Evolutionary conservation across 1,140 invertebrate species (phyloP), one percentile per base, ranked within the genome.

Genomic region (Oppia nitens): DNA sequence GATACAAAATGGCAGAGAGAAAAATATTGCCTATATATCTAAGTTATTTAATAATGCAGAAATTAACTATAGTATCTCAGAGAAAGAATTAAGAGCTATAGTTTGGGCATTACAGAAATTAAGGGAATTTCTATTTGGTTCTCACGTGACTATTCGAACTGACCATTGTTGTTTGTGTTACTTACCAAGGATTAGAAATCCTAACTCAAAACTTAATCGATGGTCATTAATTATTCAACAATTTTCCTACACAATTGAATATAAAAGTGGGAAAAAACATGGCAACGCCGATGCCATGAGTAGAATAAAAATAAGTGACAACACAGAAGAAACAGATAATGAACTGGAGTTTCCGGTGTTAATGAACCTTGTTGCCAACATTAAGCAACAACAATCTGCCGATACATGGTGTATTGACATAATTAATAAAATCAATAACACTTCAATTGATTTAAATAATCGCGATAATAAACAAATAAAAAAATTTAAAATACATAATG

Each of bases 1-100:
- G 51, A 3, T 12, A 29, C 25, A 55, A n/a, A 3, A 4, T 26
- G 25, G 9, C 11, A 21, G 29, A 47, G 3, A 23, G 26, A 11
- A 27, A 47, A 9, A 20, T 47, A 14, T 12, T n/a, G 14, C 21
- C 6, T 55, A 55, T 45, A 4, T 17, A 47, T 6, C 3, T 24
- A 17, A 32, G 6, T n/a, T 45, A 12, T 55, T 77, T 4, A 67
- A 59, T 3, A 27, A 49, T 1, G 63, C 72, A 1, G 77, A 80
- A 64, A 59, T 55, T 48, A 74, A 75, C 24, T 77, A 73, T 58
- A 62, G 62, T 2, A 66, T 66, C 3, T 72, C 70, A 1, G 74
- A 78, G 63, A 62, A 72, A 62, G 75, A 79, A 70, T 65, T 75
- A 50, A 61, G 79, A 24, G 76, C 73, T 1, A 71, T 79, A 12